Evolutionary conservation across 2,113 vertebrate genomes (phyloP).

Genomic region (Uria aalge): DNA sequence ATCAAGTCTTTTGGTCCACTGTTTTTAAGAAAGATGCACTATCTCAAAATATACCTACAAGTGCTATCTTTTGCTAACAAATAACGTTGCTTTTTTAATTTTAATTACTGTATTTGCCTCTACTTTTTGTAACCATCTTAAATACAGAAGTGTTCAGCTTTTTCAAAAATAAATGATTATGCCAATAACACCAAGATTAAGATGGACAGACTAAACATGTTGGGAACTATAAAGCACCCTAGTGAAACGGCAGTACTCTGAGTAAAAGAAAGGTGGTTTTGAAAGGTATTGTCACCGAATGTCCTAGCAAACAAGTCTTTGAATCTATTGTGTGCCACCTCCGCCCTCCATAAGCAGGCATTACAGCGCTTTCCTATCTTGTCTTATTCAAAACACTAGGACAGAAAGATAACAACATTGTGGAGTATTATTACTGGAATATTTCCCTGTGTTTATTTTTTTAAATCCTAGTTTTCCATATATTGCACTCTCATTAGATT

Average conservation of each 20-base stretch:
- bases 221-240: not conserved
- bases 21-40: not conserved
- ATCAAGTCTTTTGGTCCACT: not conserved
- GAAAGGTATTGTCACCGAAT: not conserved
- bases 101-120: not conserved
- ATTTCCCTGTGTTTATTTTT: slow-evolving; percentile 44
- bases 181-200: not conserved
- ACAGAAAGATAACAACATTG: not conserved
- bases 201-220: not conserved
- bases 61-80: not conserved
- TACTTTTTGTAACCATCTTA: not conserved
- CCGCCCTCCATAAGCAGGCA: not conserved
- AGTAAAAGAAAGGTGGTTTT: not conserved
- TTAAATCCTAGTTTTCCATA: slow-evolving; percentile 46
- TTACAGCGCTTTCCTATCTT: not conserved
- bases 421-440: not conserved
- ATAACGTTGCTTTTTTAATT: not conserved
- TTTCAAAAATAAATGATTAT: not conserved
- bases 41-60: not conserved
- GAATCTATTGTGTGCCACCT: not conserved
- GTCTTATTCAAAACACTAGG: not conserved
- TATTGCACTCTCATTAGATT: slow-evolving; percentile 28
- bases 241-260: not conserved
- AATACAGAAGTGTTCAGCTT: not conserved
- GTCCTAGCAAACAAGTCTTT: not conserved